Percentiles rank a stretch among this genome's conserved stretches.
Conservation (phyloP, 2,797 vertebrate species). For the Sebastes wilsoni region DNA sequence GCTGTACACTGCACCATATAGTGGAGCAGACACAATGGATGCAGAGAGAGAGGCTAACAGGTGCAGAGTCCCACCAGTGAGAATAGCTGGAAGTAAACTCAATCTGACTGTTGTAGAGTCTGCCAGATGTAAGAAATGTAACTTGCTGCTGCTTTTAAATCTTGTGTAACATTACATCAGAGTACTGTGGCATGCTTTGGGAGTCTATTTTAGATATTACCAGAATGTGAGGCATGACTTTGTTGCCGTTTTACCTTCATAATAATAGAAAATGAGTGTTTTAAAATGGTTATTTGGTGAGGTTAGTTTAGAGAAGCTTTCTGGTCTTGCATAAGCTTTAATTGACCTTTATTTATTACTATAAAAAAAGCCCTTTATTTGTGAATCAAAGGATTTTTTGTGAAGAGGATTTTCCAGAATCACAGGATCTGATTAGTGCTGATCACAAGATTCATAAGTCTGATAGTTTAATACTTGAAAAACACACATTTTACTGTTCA, state of each 20-base stretch:
- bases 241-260: background rate
- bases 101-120: background rate
- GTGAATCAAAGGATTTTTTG: no score
- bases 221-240: conserved; percentile 17
- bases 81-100: conserved; percentile 28
- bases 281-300: background rate
- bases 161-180: background rate
- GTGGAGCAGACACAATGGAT: conserved; percentile 21
- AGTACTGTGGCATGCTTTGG: background rate
- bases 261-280: background rate
- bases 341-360: background rate
- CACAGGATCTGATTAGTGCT: background rate
- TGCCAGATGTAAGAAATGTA: background rate
- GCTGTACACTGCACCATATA: background rate
- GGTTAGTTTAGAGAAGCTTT: background rate
- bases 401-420: background rate
- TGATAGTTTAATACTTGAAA: conserved; percentile 4
- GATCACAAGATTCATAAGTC: conserved; percentile 11
- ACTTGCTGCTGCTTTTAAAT: conserved; percentile 9
- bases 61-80: conserved; percentile 72
- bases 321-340: background rate
- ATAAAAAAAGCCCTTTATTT: no score
- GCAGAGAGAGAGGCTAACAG: conserved; percentile 70
- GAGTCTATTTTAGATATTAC: conserved; percentile 12
- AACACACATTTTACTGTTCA: background rate